Base-by-base conservation (phyloP, 2,888 invertebrate species). In the Drosophila subquinaria region DNA sequence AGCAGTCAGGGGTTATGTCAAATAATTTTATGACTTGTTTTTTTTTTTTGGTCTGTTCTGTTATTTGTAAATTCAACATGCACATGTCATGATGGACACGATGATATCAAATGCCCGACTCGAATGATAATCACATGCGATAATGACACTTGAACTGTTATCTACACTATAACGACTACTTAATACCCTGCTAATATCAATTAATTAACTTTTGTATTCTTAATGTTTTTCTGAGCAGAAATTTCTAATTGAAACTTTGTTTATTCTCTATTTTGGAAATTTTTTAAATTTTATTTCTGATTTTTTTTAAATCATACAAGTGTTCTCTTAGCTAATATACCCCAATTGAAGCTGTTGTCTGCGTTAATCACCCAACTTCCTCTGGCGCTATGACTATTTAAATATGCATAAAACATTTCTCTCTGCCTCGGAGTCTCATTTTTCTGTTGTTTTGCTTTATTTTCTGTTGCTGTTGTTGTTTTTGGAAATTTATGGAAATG, bases 61-160 rank as follows among this genome's bases (percentile, higher is more conserved):
- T 55, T 55, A 55, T 68, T 78, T 78, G 76, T 76, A 64, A 56
- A 63, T 66, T 76, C 70, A 56, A 64, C 80, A 78, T 76, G 78
- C 69, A 55, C 52, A 71, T 65, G 50, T 43, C 71, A 62, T 70
- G 63, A 65, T 65, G 63, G 42, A 59, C 27, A 30, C 47, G 17
- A 50, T 56, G 52, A 65, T 69, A 69, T 67, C 48, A 64, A 76
- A 69, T 62, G 50, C 59, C 61, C 48, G 64, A 63, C 63, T 57
- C 43, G 61, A 62, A 77, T 75, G 55, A 65, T 78, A 80, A 81
- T 82, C 73, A 56, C 30, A 48, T 57, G 68, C 51, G 53, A 57
- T 76, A 79, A 81, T 73, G 69, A 65, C 61, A 63, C 52, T 30
- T 36, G 43, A 30, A 40, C 23, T 13, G 5, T 27, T 27, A 27